Evolutionary conservation across 2,113 vertebrate species (phyloP).

Genomic region (Pogona vitticeps): DNA sequence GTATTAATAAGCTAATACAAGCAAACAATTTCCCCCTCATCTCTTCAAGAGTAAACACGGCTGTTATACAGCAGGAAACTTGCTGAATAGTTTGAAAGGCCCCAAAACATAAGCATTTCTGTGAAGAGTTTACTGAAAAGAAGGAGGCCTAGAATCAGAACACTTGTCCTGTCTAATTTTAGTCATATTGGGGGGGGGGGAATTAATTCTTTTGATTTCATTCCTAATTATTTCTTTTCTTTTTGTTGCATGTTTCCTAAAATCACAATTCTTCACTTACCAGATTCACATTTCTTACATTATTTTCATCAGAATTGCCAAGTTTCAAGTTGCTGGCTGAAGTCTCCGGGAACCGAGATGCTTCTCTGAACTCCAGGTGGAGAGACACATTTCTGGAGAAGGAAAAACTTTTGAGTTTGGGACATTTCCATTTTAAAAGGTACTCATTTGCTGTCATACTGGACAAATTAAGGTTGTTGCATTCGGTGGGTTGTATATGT

Average conservation of each 20-base stretch:
- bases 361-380: too few species aligned
- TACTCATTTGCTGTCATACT: too few species aligned
- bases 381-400: too few species aligned
- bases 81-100: background rate
- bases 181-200: background rate
- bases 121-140: background rate
- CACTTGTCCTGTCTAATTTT: background rate
- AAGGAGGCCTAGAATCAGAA: background rate
- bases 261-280: background rate
- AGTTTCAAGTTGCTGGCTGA: too few species aligned
- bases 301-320: too few species aligned
- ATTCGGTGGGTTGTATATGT: too few species aligned
- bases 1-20: background rate
- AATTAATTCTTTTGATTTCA: background rate
- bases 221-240: background rate
- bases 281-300: background rate
- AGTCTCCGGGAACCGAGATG: too few species aligned
- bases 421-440: too few species aligned
- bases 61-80: background rate
- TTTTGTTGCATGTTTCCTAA: background rate
- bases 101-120: background rate
- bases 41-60: background rate
- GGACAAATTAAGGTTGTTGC: too few species aligned
- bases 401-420: too few species aligned
- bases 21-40: background rate